These are phyloP conservation scores for Hippocampus zosterae DNA, from an alignment of 2,113 vertebrate species.

Conservation along the genomic window DNA sequence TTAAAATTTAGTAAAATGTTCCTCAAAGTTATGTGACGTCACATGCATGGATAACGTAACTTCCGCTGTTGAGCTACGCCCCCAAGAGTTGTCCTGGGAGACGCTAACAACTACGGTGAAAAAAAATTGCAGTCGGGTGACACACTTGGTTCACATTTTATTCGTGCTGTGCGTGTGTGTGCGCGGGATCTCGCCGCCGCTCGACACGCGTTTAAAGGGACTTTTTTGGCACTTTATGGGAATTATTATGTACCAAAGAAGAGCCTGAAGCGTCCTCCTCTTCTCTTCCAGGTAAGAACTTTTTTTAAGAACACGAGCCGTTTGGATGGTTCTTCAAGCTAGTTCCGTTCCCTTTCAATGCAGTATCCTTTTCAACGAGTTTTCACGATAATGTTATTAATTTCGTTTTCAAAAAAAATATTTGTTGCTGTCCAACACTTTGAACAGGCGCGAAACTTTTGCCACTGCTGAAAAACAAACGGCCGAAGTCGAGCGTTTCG, in stretches of 20 bases:
- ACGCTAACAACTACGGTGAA: slow-evolving; percentile 61
- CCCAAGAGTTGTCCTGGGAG: slow-evolving; percentile 62
- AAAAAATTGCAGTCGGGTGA: slow-evolving; percentile 35
- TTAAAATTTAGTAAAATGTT: neutral
- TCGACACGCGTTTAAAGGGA: slow-evolving; percentile 2
- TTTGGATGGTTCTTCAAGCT: neutral
- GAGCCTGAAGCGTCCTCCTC: slow-evolving; percentile 33
- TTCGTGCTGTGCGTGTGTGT: neutral
- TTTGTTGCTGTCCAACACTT: neutral
- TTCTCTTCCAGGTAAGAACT: slow-evolving; percentile 55
- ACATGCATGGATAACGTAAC: neutral
- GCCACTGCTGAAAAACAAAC: neutral
- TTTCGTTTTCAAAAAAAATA: neutral
- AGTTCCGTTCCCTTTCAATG: neutral
- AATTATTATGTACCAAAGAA: slow-evolving; percentile 52
- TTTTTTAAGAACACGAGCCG: neutral
- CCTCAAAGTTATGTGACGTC: neutral
- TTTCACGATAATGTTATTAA: too few species aligned
- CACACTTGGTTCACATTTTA: neutral
- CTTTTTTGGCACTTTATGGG: slow-evolving; percentile 4
- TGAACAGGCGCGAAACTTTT: neutral
- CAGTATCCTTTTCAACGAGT: neutral
- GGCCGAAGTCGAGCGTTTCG: neutral
- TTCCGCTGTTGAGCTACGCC: slow-evolving; percentile 42
- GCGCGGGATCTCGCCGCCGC: neutral